Evolutionary conservation across 1,140 invertebrate species (phyloP).

Genomic region (Ips nitidus): DNA sequence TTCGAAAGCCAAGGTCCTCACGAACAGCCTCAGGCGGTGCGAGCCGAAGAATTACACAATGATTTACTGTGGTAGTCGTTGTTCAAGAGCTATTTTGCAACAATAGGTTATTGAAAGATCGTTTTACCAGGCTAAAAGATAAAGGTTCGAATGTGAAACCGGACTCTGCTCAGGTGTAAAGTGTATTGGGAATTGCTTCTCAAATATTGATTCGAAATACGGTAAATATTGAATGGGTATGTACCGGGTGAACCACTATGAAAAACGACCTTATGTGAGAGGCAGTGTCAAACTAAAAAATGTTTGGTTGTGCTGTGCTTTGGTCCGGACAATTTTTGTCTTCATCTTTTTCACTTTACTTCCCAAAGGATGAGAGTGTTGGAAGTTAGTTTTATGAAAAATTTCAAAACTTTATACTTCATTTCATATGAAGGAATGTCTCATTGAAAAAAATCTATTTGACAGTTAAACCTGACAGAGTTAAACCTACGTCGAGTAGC

Average conservation of each 20-base stretch:
- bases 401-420: too few relatives aligned
- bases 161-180: not conserved
- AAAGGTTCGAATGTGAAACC: not conserved
- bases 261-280: too few relatives aligned
- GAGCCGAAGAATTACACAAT: conserved; percentile 18
- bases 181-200: not conserved
- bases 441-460: too few relatives aligned
- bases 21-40: conserved; percentile 34
- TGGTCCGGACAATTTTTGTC: not conserved
- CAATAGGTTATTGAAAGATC: conserved; percentile 13
- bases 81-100: conserved; percentile 12
- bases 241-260: too few relatives aligned
- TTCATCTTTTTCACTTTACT: not conserved
- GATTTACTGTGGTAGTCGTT: conserved; percentile 20
- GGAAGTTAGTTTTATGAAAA: too few relatives aligned
- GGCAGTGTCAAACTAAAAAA: not conserved
- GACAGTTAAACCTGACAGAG: too few relatives aligned
- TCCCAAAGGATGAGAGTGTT: too few relatives aligned
- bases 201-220: conserved; percentile 6
- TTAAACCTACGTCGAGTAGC: too few relatives aligned
- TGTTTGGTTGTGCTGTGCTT: not conserved
- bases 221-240: not conserved
- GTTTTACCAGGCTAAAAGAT: conserved; percentile 1
- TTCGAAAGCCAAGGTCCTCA: conserved; percentile 42
- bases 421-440: too few relatives aligned